Conservation (phyloP, 2,113 vertebrate genomes). For the Catharus fuscescens region DNA sequence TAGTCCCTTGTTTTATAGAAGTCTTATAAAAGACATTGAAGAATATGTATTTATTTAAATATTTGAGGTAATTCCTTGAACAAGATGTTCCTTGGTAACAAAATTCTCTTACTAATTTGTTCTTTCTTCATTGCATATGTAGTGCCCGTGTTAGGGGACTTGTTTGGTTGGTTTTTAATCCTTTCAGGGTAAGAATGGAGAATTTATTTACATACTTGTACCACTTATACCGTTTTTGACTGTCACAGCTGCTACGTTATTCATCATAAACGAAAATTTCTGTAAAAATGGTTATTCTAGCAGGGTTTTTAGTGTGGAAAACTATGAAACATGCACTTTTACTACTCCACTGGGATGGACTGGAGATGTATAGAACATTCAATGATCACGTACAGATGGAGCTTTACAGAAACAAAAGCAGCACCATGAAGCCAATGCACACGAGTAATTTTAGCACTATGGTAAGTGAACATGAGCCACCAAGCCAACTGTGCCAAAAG, state of each 20-base stretch:
- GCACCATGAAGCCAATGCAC: background rate
- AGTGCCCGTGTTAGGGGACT: background rate
- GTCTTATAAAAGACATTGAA: background rate
- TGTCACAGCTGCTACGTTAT: background rate
- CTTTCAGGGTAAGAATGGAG: background rate
- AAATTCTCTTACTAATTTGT: background rate
- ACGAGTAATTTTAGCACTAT: background rate
- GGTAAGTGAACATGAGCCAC: background rate
- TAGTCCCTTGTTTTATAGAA: background rate
- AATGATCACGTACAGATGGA: fast-evolving
- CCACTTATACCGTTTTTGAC: background rate
- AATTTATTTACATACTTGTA: background rate
- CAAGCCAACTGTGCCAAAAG: background rate
- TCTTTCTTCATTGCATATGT: background rate
- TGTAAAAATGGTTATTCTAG: background rate
- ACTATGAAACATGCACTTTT: background rate
- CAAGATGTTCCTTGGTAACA: background rate
- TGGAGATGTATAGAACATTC: fast-evolving
- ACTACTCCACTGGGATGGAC: background rate
- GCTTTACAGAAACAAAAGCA: background rate
- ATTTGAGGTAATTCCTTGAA: background rate
- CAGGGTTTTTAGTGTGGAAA: background rate
- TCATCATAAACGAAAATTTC: background rate
- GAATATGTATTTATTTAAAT: background rate
- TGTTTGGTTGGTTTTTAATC: background rate